Base-by-base conservation (phyloP, 1,140 invertebrate genomes). In the Drosophila navojoa region DNA sequence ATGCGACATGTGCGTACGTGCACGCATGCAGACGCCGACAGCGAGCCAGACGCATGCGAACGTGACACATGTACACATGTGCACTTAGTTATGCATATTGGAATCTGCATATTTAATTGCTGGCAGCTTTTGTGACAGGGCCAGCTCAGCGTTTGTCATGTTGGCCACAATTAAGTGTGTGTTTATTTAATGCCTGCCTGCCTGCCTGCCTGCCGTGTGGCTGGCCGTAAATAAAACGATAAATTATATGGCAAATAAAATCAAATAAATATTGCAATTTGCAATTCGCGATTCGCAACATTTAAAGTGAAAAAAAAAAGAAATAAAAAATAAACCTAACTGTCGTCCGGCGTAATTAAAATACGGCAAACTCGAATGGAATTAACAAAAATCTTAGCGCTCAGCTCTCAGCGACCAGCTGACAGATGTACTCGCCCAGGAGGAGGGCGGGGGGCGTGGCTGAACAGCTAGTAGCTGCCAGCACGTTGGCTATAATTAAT, bases 151-250 rank as follows among this genome's bases (percentile, higher is more conserved):
- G 52, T 67, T 16, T 77, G 81, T 60, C 80, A 35, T 15, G 45
- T 49, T 68, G 62, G 49, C 72, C 81, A 61, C 77, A 85, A 80
- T 84, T 84, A 84, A 84, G 77, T 80, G 81, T 64, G 67, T 80
- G 77, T 80, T 85, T 85, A 71, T 80, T 85, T 76, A 22, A 47
- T 62, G n/a, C 44, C 44, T 7, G 52, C 49, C 49, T 22, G 19
- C 49, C 49, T 62, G n/a, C 44, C 44, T 7, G 52, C 49, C 49
- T 22, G 19, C 49, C 49, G 35, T 9, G 4, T 15, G 35, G 35
- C 35, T 11, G 25, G 38, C 15, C 45, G 50, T 52, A 35, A 40
- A 55, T 29, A 16, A 44, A 27, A 29, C 42, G 16, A 44, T 29
- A 50, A 27, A 32, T 10, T 32, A 60, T 19, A 32, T 27, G 29